Conservation (phyloP, 2,113 vertebrate genomes). For the Climacteris rufus region DNA sequence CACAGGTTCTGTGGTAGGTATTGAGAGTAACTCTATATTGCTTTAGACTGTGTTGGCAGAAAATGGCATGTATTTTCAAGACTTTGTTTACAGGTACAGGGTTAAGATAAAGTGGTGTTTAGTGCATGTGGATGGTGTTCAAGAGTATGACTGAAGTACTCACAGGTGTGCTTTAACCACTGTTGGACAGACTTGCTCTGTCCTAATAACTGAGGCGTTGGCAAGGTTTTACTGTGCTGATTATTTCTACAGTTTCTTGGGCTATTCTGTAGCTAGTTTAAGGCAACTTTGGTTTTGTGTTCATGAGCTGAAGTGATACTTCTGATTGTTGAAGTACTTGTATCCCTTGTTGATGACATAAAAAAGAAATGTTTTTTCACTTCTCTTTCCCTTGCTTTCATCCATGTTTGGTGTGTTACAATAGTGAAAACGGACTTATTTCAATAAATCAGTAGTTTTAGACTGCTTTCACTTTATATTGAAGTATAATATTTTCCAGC, state of each 20-base stretch:
- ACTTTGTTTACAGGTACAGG: not conserved
- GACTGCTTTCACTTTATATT: not conserved
- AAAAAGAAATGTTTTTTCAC: not conserved
- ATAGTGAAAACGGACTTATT: not conserved
- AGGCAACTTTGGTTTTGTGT: not conserved
- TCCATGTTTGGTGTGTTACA: not conserved
- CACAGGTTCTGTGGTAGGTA: not conserved
- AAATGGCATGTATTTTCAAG: not conserved
- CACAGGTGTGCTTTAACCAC: not conserved
- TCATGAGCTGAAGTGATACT: not conserved
- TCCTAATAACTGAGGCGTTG: not conserved
- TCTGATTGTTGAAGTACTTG: not conserved
- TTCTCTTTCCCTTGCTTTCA: slow-evolving; percentile 3
- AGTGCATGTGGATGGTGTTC: not conserved
- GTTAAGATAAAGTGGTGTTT: not conserved
- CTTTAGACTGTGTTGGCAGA: not conserved
- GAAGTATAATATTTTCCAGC: not conserved
- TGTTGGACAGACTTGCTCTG: not conserved
- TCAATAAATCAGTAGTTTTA: not conserved
- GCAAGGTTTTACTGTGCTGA: not conserved
- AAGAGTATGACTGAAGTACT: not conserved
- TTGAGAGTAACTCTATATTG: not conserved
- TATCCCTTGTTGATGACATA: not conserved
- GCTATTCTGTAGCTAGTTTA: not conserved
- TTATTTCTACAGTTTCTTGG: not conserved